Evolutionary conservation across 2,113 vertebrate species (phyloP).

Genomic region (Conger conger): DNA sequence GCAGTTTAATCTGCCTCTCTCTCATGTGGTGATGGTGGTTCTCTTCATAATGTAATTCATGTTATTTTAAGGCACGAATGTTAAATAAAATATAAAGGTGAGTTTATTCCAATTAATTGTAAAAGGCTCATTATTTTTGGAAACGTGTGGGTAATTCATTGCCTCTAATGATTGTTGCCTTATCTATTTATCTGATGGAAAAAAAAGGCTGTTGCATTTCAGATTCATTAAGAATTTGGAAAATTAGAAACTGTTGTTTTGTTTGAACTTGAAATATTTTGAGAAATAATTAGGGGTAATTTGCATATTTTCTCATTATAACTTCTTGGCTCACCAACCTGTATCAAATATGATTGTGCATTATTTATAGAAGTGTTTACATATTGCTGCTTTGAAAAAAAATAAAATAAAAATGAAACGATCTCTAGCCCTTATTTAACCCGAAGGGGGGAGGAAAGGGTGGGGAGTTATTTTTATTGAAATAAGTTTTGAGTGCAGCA

Average conservation of each 20-base stretch:
- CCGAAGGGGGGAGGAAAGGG: neutral
- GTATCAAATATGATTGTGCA: neutral
- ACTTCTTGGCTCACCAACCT: neutral
- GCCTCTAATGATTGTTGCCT: neutral
- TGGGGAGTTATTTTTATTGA: no score
- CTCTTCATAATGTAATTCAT: neutral
- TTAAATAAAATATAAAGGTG: neutral
- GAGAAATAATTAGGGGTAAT: neutral
- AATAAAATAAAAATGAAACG: neutral
- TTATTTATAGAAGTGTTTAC: slow-evolving; percentile 5
- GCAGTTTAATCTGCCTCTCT: neutral
- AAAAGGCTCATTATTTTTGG: neutral
- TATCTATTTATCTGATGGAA: neutral
- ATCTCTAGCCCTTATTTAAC: neutral
- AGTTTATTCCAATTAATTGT: neutral
- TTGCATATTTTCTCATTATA: slow-evolving; percentile 2
- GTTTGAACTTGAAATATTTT: neutral
- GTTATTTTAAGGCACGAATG: neutral
- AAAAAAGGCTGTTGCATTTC: neutral
- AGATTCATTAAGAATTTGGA: neutral
- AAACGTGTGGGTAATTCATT: neutral
- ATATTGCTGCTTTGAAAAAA: neutral
- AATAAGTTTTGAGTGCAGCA: no score
- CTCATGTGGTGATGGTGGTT: neutral
- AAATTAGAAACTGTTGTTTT: neutral